Evolutionary conservation across 2,888 invertebrate species (phyloP).

Genomic region (Drosophila parthenogenetica): DNA sequence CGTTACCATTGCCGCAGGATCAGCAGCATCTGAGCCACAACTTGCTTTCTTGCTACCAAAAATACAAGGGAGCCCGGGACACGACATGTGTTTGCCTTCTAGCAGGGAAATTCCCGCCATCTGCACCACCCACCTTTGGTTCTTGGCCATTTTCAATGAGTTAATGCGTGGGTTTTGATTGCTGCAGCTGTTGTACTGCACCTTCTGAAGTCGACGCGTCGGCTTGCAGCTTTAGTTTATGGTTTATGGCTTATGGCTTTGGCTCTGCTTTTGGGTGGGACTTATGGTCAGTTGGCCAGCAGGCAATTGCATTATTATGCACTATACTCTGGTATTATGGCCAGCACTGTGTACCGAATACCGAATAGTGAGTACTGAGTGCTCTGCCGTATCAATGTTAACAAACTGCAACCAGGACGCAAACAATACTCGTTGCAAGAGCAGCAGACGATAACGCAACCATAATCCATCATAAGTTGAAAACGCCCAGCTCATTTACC

Average conservation of each 20-base stretch:
- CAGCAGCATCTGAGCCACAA: slow-evolving; percentile 8
- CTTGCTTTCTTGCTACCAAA: slow-evolving; percentile 16
- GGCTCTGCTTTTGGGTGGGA: slow-evolving; percentile 2
- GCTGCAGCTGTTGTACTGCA: slow-evolving; percentile 34
- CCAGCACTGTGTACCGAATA: slow-evolving; percentile 44
- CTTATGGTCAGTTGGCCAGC: slow-evolving; percentile 26
- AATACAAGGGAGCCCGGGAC: slow-evolving; percentile 1
- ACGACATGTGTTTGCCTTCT: slow-evolving; percentile 71
- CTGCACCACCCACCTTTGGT: not conserved
- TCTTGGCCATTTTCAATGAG: slow-evolving; percentile 42
- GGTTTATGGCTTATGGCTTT: not conserved
- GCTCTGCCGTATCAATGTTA: slow-evolving; percentile 39
- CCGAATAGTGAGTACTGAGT: not conserved
- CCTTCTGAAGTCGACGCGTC: not conserved
- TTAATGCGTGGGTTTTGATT: slow-evolving; percentile 58
- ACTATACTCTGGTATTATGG: slow-evolving; percentile 54
- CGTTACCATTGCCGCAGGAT: slow-evolving; percentile 24
- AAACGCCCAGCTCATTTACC: slow-evolving; percentile 63
- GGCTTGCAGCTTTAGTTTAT: slow-evolving; percentile 4
- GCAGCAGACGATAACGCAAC: slow-evolving; percentile 49
- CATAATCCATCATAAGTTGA: slow-evolving; percentile 82
- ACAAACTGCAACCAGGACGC: slow-evolving; percentile 32
- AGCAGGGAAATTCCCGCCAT: slow-evolving; percentile 10
- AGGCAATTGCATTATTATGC: slow-evolving; percentile 77
- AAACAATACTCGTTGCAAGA: slow-evolving; percentile 47